Percentiles rank a stretch among this genome's conserved stretches.
Evolutionary conservation across 2,888 invertebrate genomes (phyloP).

Genomic region (Autographa gamma): DNA sequence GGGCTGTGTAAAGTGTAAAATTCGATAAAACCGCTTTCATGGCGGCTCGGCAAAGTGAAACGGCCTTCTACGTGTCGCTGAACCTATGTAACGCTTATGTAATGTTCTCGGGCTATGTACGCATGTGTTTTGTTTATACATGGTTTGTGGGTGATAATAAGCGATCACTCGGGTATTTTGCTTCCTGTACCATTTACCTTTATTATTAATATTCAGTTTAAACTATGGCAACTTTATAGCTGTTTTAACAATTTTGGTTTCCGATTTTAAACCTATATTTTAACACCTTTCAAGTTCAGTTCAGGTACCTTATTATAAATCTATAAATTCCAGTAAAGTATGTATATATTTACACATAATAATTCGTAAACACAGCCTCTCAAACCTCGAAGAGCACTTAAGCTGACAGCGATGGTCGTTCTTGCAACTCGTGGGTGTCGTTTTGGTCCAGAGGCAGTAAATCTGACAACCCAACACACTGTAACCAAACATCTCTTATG

Average conservation of each 20-base stretch:
- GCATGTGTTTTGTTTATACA: background rate
- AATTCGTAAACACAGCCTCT: background rate
- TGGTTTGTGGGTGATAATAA: background rate
- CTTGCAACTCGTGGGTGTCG: conserved; percentile 4
- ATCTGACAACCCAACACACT: background rate
- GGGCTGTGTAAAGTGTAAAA: conserved; percentile 57
- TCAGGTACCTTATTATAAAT: background rate
- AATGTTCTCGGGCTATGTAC: background rate
- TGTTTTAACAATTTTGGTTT: background rate
- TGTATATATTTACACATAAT: background rate
- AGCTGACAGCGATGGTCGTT: background rate
- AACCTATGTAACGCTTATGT: conserved; percentile 9
- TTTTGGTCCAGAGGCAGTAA: background rate
- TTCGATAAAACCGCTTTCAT: conserved; percentile 58
- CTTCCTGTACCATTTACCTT: background rate
- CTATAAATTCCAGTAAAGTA: background rate
- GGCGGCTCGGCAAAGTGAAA: conserved; percentile 26
- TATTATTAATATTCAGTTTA: background rate
- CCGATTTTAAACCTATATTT: background rate
- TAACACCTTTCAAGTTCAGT: background rate
- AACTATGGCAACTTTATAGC: background rate
- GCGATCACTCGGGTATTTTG: background rate
- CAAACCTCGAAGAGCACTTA: background rate
- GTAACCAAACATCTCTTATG: conserved; percentile 4
- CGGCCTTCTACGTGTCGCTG: conserved; percentile 8